Conservation (phyloP, 1,140 invertebrate species). For the Cotesia glomerata region DNA sequence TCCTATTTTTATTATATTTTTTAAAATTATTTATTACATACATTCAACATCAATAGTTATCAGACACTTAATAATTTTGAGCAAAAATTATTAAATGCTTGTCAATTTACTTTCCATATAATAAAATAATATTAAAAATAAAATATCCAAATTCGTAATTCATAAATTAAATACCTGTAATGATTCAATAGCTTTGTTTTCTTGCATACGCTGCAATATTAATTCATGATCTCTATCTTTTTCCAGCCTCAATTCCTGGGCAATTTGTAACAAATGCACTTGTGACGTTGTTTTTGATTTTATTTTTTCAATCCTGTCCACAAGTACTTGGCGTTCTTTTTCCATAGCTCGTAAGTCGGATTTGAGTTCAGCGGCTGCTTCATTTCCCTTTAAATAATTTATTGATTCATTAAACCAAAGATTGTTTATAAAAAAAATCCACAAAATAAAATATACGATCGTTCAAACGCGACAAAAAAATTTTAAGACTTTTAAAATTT, state of each 20-base stretch:
- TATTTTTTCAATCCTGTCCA: conserved; percentile 75
- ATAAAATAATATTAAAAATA: too few species aligned
- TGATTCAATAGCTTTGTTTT: conserved; percentile 46
- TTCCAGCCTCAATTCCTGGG: conserved; percentile 73
- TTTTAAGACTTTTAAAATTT: conserved; percentile 3
- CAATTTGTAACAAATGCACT: conserved; percentile 68
- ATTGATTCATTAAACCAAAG: neutral
- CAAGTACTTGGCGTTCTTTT: conserved; percentile 80
- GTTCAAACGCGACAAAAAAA: too few species aligned
- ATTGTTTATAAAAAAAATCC: too few species aligned
- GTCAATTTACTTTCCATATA: too few species aligned
- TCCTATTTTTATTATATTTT: too few species aligned
- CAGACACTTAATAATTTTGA: too few species aligned
- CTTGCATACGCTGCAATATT: conserved; percentile 53
- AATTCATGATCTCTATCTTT: conserved; percentile 77
- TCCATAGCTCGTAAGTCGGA: conserved; percentile 86
- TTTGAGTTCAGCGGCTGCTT: conserved; percentile 70
- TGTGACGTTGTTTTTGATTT: conserved; percentile 49
- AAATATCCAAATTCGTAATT: too few species aligned
- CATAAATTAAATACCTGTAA: conserved; percentile 42
- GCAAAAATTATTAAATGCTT: too few species aligned
- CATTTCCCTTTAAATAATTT: conserved; percentile 43
- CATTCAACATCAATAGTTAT: too few species aligned
- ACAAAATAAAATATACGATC: too few species aligned
- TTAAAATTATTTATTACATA: too few species aligned